phyloP scores from a whole-genome alignment of 2,113 vertebrate genomes.

The Crotalus viridis region DNA sequence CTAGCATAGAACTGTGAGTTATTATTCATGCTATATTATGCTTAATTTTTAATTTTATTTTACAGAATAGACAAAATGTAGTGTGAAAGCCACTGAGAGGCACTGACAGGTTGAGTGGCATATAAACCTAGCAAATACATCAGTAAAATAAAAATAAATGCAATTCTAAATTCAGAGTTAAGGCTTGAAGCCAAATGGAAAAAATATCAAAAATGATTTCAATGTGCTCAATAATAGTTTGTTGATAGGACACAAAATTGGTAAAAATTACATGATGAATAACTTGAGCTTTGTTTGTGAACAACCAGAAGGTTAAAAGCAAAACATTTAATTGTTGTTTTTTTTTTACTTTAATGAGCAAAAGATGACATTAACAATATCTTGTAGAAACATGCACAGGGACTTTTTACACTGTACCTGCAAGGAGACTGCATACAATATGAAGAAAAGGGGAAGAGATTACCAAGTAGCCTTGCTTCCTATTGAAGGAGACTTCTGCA shows the following conservation, averaged over 20 bases:
- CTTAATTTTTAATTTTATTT: neutral
- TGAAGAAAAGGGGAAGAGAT: neutral
- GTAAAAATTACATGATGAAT: neutral
- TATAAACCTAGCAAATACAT: neutral
- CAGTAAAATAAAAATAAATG: neutral
- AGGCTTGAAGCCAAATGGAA: neutral
- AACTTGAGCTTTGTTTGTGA: neutral
- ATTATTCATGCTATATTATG: neutral
- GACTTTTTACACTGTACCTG: neutral
- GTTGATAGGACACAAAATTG: neutral
- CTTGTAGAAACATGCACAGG: neutral
- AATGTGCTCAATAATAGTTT: neutral
- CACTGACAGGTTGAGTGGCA: neutral
- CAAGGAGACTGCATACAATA: neutral
- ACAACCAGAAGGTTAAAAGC: neutral
- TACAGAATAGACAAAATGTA: neutral
- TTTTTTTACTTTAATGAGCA: neutral
- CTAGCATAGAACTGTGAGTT: neutral
- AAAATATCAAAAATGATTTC: neutral
- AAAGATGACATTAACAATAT: neutral
- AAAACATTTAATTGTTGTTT: neutral
- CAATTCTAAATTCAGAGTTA: neutral
- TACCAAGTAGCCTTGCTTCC: neutral
- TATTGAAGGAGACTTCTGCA: neutral
- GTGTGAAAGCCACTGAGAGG: neutral